phyloP scores from a whole-genome alignment of 2,888 invertebrate species.

The Doris montereyensis region DNA sequence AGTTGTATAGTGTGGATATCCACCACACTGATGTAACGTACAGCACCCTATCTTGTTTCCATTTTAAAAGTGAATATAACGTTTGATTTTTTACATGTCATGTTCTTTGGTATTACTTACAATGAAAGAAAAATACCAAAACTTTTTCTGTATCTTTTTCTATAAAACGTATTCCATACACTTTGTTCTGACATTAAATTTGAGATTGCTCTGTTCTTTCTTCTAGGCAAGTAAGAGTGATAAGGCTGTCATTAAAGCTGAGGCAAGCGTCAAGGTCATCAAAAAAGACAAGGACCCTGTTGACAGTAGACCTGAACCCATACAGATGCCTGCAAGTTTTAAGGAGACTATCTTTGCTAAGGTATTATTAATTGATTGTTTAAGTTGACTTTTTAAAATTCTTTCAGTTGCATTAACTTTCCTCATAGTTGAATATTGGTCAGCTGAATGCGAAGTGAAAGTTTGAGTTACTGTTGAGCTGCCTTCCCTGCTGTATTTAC shows the following conservation, averaged over 20 bases:
- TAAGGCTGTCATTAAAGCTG: conserved; percentile 57
- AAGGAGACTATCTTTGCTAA: conserved; percentile 62
- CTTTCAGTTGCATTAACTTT: too few species aligned
- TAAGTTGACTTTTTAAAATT: too few species aligned
- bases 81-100: background rate
- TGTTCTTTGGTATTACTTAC: background rate
- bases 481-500: too few species aligned
- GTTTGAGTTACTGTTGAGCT: too few species aligned
- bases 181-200: background rate
- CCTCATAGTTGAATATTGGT: too few species aligned
- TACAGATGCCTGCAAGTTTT: conserved; percentile 71
- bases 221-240: conserved; percentile 54
- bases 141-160: background rate
- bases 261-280: conserved; percentile 56
- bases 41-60: too few species aligned
- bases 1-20: too few species aligned
- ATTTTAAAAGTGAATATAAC: background rate
- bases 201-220: background rate
- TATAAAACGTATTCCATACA: too few species aligned
- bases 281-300: conserved; percentile 52
- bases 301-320: conserved; percentile 60
- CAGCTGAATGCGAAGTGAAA: too few species aligned
- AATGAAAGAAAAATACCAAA: too few species aligned
- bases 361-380: too few species aligned
- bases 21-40: too few species aligned